A percentile compares a stretch with the other conserved stretches of the same genome.
Conservation (phyloP, 35 echinoderm and acorn worm species). For the Apostichopus japonicus region DNA sequence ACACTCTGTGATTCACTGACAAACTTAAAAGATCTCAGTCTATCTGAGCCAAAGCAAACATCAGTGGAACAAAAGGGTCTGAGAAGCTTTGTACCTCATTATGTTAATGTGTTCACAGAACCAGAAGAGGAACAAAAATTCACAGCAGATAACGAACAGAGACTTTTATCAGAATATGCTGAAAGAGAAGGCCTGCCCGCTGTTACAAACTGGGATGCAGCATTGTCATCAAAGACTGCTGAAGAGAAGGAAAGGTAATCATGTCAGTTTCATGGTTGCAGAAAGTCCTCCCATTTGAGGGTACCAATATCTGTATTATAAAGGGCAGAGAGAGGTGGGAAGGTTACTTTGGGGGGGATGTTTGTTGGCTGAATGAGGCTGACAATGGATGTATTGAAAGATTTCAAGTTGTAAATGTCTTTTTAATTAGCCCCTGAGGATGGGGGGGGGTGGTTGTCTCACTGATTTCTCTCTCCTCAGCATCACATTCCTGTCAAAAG, state of each 20-base stretch:
- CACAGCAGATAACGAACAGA: neutral
- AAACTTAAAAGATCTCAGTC: neutral
- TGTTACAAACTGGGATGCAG: neutral
- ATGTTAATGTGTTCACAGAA: constrained; percentile 26
- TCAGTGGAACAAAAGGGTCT: neutral
- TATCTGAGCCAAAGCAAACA: neutral
- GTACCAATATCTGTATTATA: no score
- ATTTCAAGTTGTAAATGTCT: neutral
- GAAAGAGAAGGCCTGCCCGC: constrained; percentile 20
- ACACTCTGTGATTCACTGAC: neutral
- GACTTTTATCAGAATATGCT: constrained; percentile 15
- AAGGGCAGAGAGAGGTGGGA: no score
- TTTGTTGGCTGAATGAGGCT: no score
- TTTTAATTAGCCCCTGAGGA: no score
- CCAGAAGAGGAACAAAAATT: neutral
- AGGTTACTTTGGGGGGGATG: no score
- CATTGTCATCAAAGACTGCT: neutral
- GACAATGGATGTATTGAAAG: neutral
- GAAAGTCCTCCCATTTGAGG: no score
- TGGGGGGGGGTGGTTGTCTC: no score
- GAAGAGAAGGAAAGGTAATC: neutral
- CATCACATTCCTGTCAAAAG: no score
- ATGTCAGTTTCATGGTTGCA: no score
- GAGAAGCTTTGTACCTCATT: neutral
- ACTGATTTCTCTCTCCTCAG: no score